Evolutionary conservation across 2,888 invertebrate genomes (phyloP), one percentile per base, ranked within the genome.

Genomic region (Cryptus viduatorius): DNA sequence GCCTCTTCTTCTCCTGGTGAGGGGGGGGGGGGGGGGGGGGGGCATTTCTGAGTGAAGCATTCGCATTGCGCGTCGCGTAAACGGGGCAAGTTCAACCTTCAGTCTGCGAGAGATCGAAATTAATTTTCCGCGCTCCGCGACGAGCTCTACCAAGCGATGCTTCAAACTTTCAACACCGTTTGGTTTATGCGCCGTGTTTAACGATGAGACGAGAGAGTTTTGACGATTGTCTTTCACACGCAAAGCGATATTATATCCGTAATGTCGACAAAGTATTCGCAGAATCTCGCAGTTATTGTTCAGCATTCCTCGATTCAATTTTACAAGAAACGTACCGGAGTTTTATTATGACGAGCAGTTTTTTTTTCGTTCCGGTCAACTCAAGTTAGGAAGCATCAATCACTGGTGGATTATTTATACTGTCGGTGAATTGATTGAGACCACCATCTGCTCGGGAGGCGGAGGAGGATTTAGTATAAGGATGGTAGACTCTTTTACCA

Each of bases 1-100:
- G 16, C 61, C 71, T 72, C 71, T 59, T 83, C 61, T 48, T 56
- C 10, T 19, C 50, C 56, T 24, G 1, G 24, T 1, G 2, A 3
- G 24, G 2, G 24, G 24, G 24, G 24, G 2, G 24, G 24, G 2
- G 24, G 24, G 24, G 24, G 44, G 37, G 50, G 37, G 44, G 24
- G 44, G 64, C 61, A 72, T 80, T 83, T 77, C 77, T 67, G 50
- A 19, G 61, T 53, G n/a, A 68, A 42, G 72, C 80, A 44, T 77
- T 84, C 83, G 50, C 81, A 73, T 72, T 72, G 67, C 77, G 59
- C 14, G 29, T 53, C 16, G 46, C 37, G 3, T n/a, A 79, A 65
- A 42, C 64, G 67, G 68, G 67, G 61, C 76, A 46, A 61, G 56
- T 61, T 16, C 29, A 10, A 56, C 46, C 19, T 12, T 42, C 42